Percentiles rank a stretch among this genome's conserved stretches.
Conservation (phyloP, 2,113 vertebrate species). For the Emydocephalus ijimae region DNA sequence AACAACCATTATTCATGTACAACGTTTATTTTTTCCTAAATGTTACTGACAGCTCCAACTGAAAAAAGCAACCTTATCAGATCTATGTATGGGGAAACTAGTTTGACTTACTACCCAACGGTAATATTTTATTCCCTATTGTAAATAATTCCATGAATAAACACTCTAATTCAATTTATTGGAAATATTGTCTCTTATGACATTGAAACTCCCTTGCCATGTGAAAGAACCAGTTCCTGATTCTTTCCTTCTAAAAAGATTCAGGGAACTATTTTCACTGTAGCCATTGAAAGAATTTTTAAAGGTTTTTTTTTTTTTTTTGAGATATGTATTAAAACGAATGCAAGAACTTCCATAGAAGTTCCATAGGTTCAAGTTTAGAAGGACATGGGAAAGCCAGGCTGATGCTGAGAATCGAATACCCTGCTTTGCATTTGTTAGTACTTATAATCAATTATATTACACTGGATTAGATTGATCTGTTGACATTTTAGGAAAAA, state of each 20-base stretch:
- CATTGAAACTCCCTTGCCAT: background rate
- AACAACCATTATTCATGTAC: background rate
- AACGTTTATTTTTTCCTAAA: background rate
- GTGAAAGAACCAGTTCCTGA: background rate
- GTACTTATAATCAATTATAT: background rate
- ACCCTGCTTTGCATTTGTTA: background rate
- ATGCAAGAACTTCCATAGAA: background rate
- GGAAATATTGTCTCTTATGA: background rate
- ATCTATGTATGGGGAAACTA: background rate
- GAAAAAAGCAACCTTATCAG: background rate
- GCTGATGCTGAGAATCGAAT: background rate
- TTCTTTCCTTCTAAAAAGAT: background rate
- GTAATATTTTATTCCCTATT: background rate
- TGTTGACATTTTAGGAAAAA: background rate
- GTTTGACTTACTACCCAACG: background rate
- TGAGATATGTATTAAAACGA: background rate
- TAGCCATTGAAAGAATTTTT: background rate
- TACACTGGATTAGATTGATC: slow-evolving; percentile 5
- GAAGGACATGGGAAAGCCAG: background rate
- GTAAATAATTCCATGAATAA: background rate
- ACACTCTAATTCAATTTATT: background rate
- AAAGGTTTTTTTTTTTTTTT: background rate
- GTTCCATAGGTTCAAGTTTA: background rate
- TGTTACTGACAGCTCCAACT: background rate
- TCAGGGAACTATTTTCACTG: background rate